These are phyloP conservation scores for Urophycis tenuis DNA, from an alignment of 2,797 vertebrate species.

Conservation along the genomic window DNA sequence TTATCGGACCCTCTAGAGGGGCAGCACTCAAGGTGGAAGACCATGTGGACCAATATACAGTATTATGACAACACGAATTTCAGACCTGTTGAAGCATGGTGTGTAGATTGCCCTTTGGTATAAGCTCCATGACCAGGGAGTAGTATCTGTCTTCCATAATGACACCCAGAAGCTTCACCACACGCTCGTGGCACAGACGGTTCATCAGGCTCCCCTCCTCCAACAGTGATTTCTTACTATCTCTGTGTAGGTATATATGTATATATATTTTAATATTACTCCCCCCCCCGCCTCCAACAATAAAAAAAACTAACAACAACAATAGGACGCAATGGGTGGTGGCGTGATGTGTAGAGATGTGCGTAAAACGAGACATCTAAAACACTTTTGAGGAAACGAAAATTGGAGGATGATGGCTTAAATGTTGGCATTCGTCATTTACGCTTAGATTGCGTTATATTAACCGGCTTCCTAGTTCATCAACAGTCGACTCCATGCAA, in stretches of 20 bases:
- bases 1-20: not conserved
- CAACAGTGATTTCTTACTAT: slow-evolving; percentile 71
- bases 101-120: slow-evolving; percentile 84
- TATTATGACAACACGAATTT: not conserved
- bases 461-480: not conserved
- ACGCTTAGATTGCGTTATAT: not conserved
- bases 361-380: not conserved
- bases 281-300: too few species aligned
- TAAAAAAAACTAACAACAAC: not conserved
- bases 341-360: not conserved
- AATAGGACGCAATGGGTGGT: not conserved
- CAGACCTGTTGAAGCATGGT: slow-evolving; percentile 78
- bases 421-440: not conserved
- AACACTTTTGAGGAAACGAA: not conserved
- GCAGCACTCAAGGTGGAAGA: not conserved
- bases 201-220: slow-evolving; percentile 88
- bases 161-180: slow-evolving; percentile 87
- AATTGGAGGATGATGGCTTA: not conserved
- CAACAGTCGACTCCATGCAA: not conserved
- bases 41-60: not conserved
- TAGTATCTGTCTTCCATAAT: slow-evolving; percentile 86
- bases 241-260: slow-evolving; percentile 33
- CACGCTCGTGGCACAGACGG: slow-evolving; percentile 77
- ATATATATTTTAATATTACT: not conserved
- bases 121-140: slow-evolving; percentile 90